Evolutionary conservation across 2,888 invertebrate genomes (phyloP), one percentile per base, ranked within the genome.

Genomic region (Himalopsyche tibetana): DNA sequence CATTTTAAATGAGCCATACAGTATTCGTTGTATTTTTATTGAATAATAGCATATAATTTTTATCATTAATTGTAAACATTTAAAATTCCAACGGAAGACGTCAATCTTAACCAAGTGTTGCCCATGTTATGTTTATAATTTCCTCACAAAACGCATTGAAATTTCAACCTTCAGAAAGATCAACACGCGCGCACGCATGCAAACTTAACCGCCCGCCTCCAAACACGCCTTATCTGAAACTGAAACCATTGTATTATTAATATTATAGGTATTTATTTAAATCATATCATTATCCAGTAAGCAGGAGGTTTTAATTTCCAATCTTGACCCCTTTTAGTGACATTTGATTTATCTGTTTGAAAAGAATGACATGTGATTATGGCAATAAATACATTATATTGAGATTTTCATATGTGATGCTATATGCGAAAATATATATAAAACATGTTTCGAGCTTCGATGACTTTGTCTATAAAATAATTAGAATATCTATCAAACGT

Each of bases 111-210:
- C 36, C 12, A 11, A 69, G 36, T 74, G 74, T 36, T 74, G 74
- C 74, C 51, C 74, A 74, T 74, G 28, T 74, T 74, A 38, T 38
- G 36, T 38, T 36, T 74, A 74, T 74, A 74, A 74, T 74, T 74
- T 38, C 38, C 38, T 15, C 36, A 74, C 11, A 36, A 74, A 36
- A 74, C 74, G 74, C 74, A 36, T 38, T 36, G 36, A 74, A 74
- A 74, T 36, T 36, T 74, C 38, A 74, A 74, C 74, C 74, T 19
- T 74, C 74, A 11, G 12, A 38, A 28, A 74, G 74, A 74, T 69
- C 15, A 36, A 9, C 28, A 74, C 74, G 74, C 74, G 15, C 74
- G 74, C 74, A 74, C 38, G 74, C 36, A 74, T 74, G 11, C 11
- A 17, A 56, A 56, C 56, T n/a, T 19, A 6, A 56, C 56, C 28